Conservation (phyloP, 2,888 invertebrate genomes). For the Chesias legatella region DNA sequence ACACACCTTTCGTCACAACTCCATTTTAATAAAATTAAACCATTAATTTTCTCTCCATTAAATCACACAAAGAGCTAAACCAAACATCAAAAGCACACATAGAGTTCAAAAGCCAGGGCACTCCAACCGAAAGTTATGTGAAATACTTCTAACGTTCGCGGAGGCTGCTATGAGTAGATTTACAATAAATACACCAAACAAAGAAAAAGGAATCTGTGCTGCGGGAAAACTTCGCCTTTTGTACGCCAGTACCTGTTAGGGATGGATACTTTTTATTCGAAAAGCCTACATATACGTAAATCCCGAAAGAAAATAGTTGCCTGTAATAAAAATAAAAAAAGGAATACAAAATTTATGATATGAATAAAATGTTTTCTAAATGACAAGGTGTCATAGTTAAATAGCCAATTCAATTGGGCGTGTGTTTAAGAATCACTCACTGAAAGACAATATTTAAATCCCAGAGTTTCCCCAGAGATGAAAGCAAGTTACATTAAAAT, state of each 20-base stretch:
- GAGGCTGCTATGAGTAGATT: slow-evolving; percentile 75
- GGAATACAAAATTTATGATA: too few relatives aligned
- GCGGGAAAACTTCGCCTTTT: slow-evolving; percentile 76
- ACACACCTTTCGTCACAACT: too few relatives aligned
- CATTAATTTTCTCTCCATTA: slow-evolving; percentile 4
- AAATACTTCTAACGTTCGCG: slow-evolving; percentile 70
- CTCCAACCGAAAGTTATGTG: slow-evolving; percentile 72
- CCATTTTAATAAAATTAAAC: neutral
- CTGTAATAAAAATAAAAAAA: too few relatives aligned
- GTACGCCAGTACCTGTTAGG: slow-evolving; percentile 49
- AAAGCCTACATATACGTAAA: too few relatives aligned
- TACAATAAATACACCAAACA: slow-evolving; percentile 80
- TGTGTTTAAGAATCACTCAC: too few relatives aligned
- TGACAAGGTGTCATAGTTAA: too few relatives aligned
- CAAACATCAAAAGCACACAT: slow-evolving; percentile 19
- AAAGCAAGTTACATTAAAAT: too few relatives aligned
- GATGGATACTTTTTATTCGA: slow-evolving; percentile 38
- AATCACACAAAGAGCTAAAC: slow-evolving; percentile 26
- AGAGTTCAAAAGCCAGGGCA: slow-evolving; percentile 28
- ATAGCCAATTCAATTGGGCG: too few relatives aligned
- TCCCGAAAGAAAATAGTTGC: too few relatives aligned
- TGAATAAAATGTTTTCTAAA: too few relatives aligned
- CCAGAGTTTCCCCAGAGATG: too few relatives aligned
- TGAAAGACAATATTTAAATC: too few relatives aligned
- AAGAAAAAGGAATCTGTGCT: slow-evolving; percentile 77